Conservation (phyloP, 1,140 invertebrate species). For the Sminthurides bifidus region DNA sequence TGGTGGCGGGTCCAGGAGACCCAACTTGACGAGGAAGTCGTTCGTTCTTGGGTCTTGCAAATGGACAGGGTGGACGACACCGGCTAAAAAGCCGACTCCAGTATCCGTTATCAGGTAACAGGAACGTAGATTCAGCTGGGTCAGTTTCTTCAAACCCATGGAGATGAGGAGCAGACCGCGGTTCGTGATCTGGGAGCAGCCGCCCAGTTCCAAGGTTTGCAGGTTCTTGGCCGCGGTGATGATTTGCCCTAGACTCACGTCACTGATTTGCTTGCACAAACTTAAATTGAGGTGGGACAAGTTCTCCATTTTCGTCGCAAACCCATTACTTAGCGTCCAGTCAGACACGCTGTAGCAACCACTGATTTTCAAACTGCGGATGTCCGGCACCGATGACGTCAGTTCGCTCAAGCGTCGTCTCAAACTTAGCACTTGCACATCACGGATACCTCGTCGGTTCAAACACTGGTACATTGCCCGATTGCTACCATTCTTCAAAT, state of each 20-base stretch:
- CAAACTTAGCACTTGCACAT: slow-evolving; percentile 78
- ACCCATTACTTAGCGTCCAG: slow-evolving; percentile 63
- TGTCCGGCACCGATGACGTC: slow-evolving; percentile 66
- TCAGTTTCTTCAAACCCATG: slow-evolving; percentile 70
- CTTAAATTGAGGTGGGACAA: slow-evolving; percentile 73
- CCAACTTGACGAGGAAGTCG: slow-evolving; percentile 13
- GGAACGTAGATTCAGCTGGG: slow-evolving; percentile 70
- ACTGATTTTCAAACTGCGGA: slow-evolving; percentile 73
- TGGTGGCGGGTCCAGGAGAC: not conserved
- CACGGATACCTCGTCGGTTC: slow-evolving; percentile 70
- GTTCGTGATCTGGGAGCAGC: slow-evolving; percentile 76
- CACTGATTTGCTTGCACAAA: slow-evolving; percentile 87
- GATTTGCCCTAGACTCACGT: slow-evolving; percentile 51
- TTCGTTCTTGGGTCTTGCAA: slow-evolving; percentile 36
- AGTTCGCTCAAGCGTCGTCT: slow-evolving; percentile 72
- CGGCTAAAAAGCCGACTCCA: slow-evolving; percentile 75
- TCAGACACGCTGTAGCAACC: slow-evolving; percentile 85
- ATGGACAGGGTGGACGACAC: slow-evolving; percentile 48
- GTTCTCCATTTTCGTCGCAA: slow-evolving; percentile 37
- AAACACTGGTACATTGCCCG: slow-evolving; percentile 73
- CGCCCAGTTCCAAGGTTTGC: slow-evolving; percentile 73
- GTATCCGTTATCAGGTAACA: slow-evolving; percentile 83
- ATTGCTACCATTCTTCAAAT: slow-evolving; percentile 57
- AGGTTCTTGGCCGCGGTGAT: slow-evolving; percentile 51
- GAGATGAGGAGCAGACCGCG: slow-evolving; percentile 69